Evolutionary conservation across 2,888 invertebrate species (phyloP), one percentile per base, ranked within the genome.

Genomic region (Drosophila paracracens): DNA sequence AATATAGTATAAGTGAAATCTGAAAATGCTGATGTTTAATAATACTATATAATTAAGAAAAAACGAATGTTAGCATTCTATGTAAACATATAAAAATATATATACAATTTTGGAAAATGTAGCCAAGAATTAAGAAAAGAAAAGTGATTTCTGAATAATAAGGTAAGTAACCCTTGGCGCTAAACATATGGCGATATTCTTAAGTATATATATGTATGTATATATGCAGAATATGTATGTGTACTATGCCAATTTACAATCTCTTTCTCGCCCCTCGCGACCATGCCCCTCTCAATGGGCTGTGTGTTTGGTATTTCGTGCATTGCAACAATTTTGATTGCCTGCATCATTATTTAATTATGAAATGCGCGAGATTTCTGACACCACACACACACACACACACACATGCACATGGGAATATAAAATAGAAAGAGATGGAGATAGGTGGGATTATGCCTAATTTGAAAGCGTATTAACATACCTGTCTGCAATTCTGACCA

Each of bases 391-490:
- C 1, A 61, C 36, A 36, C 35, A 36, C 16, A 36, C 38, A 36
- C 18, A 16, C 16, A 48, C 3, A 21, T 13, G 4, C 35, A 36
- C 6, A 11, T 16, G 21, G 27, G 10, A 27, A 50, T 31, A 33
- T 52, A 13, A 21, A 13, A 4, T 13, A 6, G 31, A 25, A 16
- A 18, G 8, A 16, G 3, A 46, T 6, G 3, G n/a, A 21, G 21
- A 43, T 31, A 48, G 21, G 7, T 8, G 13, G 25, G 21, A 40
- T 48, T 62, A 46, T 61, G 51, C 16, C 50, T 48, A 75, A 65
- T 76, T 62, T 46, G 31, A 53, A 52, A 54, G 48, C 38, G 18
- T n/a, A 67, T 70, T 50, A 56, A 74, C 79, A 36, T 70, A 78
- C 78, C 76, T 80, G 81, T 52, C 18, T 65, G 63, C 56, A 46